Evolutionary conservation across 1,140 invertebrate species (phyloP).

Genomic region (Homalodisca vitripennis): DNA sequence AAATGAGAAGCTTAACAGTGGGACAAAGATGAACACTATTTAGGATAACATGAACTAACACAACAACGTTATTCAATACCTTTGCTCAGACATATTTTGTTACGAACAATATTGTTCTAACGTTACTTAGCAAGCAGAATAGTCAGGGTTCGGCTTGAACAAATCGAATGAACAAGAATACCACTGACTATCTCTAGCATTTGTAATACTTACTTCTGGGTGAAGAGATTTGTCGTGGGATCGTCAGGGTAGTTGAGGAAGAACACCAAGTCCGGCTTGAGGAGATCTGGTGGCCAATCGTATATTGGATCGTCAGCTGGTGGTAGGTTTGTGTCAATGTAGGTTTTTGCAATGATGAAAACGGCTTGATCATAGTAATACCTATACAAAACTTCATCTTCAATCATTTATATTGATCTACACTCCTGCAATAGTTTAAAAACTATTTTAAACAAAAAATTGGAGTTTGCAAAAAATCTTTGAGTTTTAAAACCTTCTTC

Average conservation of each 20-base stretch:
- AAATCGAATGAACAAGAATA: neutral
- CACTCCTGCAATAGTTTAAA: neutral
- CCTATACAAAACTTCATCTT: neutral
- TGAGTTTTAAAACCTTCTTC: neutral
- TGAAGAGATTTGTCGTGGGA: slow-evolving; percentile 14
- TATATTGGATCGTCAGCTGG: slow-evolving; percentile 4
- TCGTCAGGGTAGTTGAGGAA: slow-evolving; percentile 19
- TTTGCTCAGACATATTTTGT: too few species aligned
- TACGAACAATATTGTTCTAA: neutral
- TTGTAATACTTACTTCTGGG: slow-evolving; percentile 24
- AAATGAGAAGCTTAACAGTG: too few species aligned
- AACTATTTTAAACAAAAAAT: neutral
- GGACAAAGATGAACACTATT: too few species aligned
- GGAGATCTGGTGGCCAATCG: neutral
- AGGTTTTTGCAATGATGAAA: slow-evolving; percentile 13
- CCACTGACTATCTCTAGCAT: too few species aligned
- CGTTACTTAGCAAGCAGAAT: neutral
- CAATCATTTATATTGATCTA: neutral
- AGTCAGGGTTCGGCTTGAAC: neutral
- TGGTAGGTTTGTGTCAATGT: neutral
- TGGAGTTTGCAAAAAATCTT: neutral
- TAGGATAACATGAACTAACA: too few species aligned
- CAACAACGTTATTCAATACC: too few species aligned
- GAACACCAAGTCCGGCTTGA: slow-evolving; percentile 1
- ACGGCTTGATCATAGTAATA: slow-evolving; percentile 19